Percentiles rank a stretch among this genome's conserved stretches.
Evolutionary conservation across 2,797 vertebrate genomes (phyloP).

Genomic region (Lagorchestes hirsutus): DNA sequence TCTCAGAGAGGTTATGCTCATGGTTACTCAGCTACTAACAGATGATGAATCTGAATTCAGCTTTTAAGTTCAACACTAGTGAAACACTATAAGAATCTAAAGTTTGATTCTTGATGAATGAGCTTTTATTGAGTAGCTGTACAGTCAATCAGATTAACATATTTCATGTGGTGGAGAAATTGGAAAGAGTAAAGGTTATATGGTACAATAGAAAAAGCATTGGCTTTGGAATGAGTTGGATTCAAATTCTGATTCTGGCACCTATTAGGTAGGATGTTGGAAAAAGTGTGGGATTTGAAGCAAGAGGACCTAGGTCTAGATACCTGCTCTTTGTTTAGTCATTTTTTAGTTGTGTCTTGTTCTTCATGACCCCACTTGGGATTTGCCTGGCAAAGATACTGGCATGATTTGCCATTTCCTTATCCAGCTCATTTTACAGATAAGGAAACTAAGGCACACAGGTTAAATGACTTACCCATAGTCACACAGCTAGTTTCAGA

Average conservation of each 20-base stretch:
- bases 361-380: neutral
- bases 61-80: neutral
- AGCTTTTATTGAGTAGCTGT: neutral
- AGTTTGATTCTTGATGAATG: neutral
- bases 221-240: neutral
- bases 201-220: neutral
- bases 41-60: neutral
- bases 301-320: neutral
- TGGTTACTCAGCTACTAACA: neutral
- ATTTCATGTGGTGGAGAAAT: neutral
- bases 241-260: neutral
- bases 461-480: too few species aligned
- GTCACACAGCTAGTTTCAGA: too few species aligned
- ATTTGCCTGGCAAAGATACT: too few species aligned
- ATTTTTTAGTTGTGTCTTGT: neutral
- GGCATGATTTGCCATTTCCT: too few species aligned
- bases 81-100: neutral
- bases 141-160: neutral
- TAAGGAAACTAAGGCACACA: too few species aligned
- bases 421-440: too few species aligned
- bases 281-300: neutral
- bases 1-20: neutral
- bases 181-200: neutral
- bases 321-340: neutral
- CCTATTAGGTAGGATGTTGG: neutral